phyloP scores from a whole-genome alignment of 1,140 invertebrate species.

The Brachionus paranguensis region DNA sequence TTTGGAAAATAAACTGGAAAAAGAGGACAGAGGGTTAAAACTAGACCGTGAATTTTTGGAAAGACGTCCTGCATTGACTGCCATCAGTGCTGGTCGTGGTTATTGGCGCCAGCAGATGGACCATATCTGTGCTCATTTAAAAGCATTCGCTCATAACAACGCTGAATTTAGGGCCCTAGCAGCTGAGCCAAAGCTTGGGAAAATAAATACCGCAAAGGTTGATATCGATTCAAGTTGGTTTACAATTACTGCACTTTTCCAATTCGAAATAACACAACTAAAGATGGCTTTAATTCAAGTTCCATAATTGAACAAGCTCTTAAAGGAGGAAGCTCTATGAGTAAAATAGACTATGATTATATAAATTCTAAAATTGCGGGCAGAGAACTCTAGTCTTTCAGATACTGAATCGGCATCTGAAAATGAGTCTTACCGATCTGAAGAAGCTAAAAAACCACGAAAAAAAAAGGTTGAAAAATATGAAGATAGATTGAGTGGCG shows the following conservation, averaged over 20 bases:
- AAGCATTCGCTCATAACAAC: slow-evolving; percentile 54
- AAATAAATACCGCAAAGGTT: slow-evolving; percentile 46
- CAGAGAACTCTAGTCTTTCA: slow-evolving; percentile 20
- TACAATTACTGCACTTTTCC: slow-evolving; percentile 35
- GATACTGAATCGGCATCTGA: slow-evolving; percentile 16
- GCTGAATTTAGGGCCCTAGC: slow-evolving; percentile 54
- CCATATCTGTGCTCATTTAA: slow-evolving; percentile 54
- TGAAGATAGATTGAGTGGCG: slow-evolving; percentile 44
- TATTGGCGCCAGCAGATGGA: slow-evolving; percentile 57
- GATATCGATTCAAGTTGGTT: neutral
- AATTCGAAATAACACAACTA: neutral
- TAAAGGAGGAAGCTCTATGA: neutral
- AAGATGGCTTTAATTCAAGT: slow-evolving; percentile 21
- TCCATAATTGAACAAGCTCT: neutral
- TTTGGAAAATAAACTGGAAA: slow-evolving; percentile 46
- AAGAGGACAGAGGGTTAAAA: slow-evolving; percentile 44
- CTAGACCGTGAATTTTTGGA: slow-evolving; percentile 52
- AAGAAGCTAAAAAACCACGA: slow-evolving; percentile 47
- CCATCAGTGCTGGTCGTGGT: slow-evolving; percentile 55
- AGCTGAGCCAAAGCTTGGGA: neutral
- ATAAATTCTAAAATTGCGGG: neutral
- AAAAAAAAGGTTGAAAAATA: slow-evolving; percentile 46
- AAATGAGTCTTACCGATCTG: slow-evolving; percentile 27
- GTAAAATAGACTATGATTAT: slow-evolving; percentile 3
- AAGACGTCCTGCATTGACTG: slow-evolving; percentile 49